phyloP scores from a whole-genome alignment of 2,888 invertebrate genomes.

The Sicus ferrugineus region DNA sequence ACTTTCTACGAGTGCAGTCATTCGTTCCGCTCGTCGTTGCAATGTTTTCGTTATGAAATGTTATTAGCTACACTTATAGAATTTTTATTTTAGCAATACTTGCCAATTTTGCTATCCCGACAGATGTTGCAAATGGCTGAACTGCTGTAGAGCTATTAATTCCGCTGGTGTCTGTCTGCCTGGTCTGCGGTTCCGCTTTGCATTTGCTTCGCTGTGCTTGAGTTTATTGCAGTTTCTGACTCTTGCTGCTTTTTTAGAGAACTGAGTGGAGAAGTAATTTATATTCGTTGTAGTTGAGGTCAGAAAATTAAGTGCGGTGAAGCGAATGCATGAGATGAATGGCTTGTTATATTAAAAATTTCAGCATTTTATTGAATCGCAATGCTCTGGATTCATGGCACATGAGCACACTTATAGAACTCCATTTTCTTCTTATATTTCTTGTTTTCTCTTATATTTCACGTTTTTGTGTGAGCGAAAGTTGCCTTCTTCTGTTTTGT shows the following conservation, averaged over 20 bases:
- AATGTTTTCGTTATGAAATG: neutral
- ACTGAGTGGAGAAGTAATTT: too few species aligned
- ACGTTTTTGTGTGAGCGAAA: too few species aligned
- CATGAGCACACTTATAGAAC: too few species aligned
- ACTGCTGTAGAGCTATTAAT: slow-evolving; percentile 30
- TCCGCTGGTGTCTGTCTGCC: slow-evolving; percentile 18
- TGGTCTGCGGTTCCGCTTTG: slow-evolving; percentile 9
- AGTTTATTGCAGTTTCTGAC: slow-evolving; percentile 18
- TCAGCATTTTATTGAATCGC: too few species aligned
- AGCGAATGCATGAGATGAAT: too few species aligned
- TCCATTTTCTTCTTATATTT: too few species aligned
- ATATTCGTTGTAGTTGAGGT: too few species aligned
- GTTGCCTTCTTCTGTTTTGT: too few species aligned
- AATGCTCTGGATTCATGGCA: too few species aligned
- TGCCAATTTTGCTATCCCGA: slow-evolving; percentile 29
- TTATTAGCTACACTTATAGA: neutral
- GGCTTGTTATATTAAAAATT: too few species aligned
- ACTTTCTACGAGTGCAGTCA: neutral
- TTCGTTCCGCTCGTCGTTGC: slow-evolving; percentile 6
- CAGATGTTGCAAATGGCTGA: slow-evolving; percentile 38
- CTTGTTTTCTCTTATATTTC: too few species aligned
- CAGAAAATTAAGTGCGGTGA: too few species aligned
- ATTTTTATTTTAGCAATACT: neutral
- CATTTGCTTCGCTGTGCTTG: neutral
- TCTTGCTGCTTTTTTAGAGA: slow-evolving; percentile 3